Conservation (phyloP, 2,888 invertebrate genomes). For the Eupithecia subfuscata region DNA sequence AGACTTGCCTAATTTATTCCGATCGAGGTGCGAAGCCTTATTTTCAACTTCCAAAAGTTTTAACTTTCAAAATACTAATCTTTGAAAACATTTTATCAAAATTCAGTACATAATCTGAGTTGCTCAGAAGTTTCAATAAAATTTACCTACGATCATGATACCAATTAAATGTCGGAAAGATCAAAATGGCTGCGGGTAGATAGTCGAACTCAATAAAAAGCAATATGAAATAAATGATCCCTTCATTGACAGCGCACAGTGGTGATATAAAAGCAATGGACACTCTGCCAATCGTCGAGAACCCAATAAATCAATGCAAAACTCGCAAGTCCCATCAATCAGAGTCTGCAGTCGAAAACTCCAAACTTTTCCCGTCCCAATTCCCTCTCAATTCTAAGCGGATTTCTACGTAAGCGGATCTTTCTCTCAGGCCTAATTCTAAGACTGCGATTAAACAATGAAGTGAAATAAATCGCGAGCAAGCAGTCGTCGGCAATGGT, state of each 20-base stretch:
- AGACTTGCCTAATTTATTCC: conserved; percentile 34
- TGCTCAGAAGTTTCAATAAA: neutral
- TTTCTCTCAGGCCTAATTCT: conserved; percentile 23
- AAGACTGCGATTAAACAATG: conserved; percentile 45
- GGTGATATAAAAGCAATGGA: conserved; percentile 9
- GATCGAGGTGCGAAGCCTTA: conserved; percentile 32
- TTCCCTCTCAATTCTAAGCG: conserved; percentile 24
- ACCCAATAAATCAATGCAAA: conserved; percentile 32
- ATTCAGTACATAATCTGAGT: neutral
- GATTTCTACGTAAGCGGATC: conserved; percentile 25
- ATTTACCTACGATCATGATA: neutral
- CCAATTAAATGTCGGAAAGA: neutral
- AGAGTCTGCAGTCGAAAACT: conserved; percentile 17
- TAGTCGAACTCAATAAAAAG: neutral
- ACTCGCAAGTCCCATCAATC: conserved; percentile 33
- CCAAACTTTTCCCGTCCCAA: conserved; percentile 16
- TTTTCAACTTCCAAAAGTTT: conserved; percentile 17
- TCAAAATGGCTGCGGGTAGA: neutral
- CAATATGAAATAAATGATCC: neutral
- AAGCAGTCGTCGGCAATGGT: conserved; percentile 39
- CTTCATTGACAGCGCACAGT: neutral
- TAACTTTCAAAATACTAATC: neutral
- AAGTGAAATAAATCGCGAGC: conserved; percentile 42
- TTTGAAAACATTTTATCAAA: neutral
- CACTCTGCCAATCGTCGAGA: conserved; percentile 13